A percentile compares a stretch with the other conserved stretches of the same genome.
Evolutionary conservation across 1,140 invertebrate genomes (phyloP).

Genomic region (Asbolus verrucosus): DNA sequence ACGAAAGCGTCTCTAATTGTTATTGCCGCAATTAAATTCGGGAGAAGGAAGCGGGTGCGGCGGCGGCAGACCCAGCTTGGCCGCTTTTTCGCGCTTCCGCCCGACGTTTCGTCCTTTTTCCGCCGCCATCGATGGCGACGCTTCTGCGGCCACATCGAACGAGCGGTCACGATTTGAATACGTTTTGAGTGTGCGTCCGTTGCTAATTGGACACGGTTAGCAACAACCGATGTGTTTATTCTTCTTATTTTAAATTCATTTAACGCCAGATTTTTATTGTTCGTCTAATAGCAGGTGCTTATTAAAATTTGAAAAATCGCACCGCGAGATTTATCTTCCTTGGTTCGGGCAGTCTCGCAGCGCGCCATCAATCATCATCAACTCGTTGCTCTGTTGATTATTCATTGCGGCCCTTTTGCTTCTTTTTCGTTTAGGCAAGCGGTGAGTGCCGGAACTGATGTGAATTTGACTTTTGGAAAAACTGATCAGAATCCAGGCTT

Average conservation of each 20-base stretch:
- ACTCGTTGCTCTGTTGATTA: no score
- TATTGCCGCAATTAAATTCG: not conserved
- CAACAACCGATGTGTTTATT: constrained; percentile 1
- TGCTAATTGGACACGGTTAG: constrained; percentile 28
- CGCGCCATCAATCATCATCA: no score
- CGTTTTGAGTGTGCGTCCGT: not conserved
- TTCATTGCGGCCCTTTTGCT: no score
- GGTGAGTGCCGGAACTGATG: no score
- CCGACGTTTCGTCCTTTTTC: not conserved
- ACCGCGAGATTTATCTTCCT: no score
- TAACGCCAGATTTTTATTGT: constrained; percentile 5
- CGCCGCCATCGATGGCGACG: no score
- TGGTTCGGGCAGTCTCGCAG: no score
- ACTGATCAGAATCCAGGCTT: no score
- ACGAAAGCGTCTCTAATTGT: not conserved
- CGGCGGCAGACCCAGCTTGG: not conserved
- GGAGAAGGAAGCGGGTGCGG: not conserved
- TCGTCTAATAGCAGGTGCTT: not conserved
- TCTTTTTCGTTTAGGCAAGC: no score
- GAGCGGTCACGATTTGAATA: not conserved
- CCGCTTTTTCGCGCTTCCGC: no score
- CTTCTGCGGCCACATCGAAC: no score
- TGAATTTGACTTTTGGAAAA: no score
- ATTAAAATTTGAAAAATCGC: not conserved
- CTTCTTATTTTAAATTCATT: constrained; percentile 13